Percentiles rank a stretch among this genome's conserved stretches.
Evolutionary conservation across 2,797 vertebrate species (phyloP).

Genomic region (Corythornis leucogaster): DNA sequence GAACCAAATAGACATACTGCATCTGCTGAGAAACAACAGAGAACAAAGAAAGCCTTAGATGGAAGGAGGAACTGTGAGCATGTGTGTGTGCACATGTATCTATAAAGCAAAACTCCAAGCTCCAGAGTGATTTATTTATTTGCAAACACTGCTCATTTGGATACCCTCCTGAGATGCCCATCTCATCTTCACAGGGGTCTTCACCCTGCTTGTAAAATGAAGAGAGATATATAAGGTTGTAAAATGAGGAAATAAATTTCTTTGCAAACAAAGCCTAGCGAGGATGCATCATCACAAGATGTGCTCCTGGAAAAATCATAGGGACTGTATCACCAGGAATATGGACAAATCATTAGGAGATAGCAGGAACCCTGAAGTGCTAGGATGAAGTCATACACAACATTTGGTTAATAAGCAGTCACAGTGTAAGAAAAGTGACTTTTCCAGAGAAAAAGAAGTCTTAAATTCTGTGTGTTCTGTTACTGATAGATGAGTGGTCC

Average conservation of each 20-base stretch:
- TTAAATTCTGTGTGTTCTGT: neutral
- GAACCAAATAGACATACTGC: neutral
- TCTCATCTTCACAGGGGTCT: neutral
- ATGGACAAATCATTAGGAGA: neutral
- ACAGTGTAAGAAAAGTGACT: neutral
- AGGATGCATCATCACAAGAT: neutral
- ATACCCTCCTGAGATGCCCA: neutral
- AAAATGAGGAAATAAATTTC: constrained; percentile 36
- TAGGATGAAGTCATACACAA: neutral
- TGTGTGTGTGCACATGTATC: neutral
- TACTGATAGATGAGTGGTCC: neutral
- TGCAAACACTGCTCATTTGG: neutral
- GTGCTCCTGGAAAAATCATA: neutral
- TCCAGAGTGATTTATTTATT: constrained; percentile 1
- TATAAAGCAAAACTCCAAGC: neutral
- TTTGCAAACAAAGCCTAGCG: neutral
- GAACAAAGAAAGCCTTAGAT: neutral
- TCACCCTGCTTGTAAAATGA: neutral
- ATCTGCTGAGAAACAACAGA: neutral
- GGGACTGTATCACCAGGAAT: neutral
- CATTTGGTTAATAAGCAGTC: neutral
- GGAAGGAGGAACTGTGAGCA: neutral
- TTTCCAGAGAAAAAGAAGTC: neutral
- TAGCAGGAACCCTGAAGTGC: neutral
- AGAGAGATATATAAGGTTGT: neutral